Base-by-base conservation (phyloP, 2,888 invertebrate genomes). In the Chaetogeoica ovagalla region DNA sequence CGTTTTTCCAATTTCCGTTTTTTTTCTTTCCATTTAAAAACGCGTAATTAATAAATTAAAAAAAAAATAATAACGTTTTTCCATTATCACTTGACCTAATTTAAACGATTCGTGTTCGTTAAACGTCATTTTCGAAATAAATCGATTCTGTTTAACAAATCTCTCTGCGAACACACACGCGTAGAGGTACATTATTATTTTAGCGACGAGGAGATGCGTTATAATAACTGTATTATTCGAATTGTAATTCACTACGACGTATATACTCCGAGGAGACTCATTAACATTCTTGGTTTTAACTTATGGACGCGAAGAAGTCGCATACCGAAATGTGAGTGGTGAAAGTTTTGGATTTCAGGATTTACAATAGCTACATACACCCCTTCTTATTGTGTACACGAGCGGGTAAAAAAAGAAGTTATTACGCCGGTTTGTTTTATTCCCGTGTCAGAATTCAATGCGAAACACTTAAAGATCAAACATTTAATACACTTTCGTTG, bases 401-500 rank as follows among this genome's bases (percentile, higher is more conserved):
- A 59, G 37, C 30, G 7, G 15, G 13, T 1, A 57, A 1, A 17
- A 37, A 21, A 71, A 43, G 59, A 21, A 39, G 43, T 1, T 30
- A 30, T 30, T 66, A 57, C n/a, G n/a, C n/a, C n/a, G n/a, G n/a
- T 57, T 6, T 55, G 37, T 74, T 55, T 37, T 74, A 55, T 39
- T 55, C 37, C 21, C 21, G n/a, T 1, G 37, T 23, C 30, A n/a
- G 30, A 55, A 37, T 19, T 7, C 11, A 30, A 15, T 55, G 37
- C 21, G 52, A 63, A 55, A 74, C 21, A 21, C 65, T 65, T 55
- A 65, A 74, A 52, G 65, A 63, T 55, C 37, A n/a, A 55, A 63
- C 65, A 55, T 74, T 52, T 65, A 55, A 73, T 52, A 55, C n/a
- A 55, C 48, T 52, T 62, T 15, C 30, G 30, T 15, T 9, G 3